These are phyloP conservation scores for Drosophila punjabiensis DNA, from an alignment of 1,140 invertebrate species.

Conservation along the genomic window DNA sequence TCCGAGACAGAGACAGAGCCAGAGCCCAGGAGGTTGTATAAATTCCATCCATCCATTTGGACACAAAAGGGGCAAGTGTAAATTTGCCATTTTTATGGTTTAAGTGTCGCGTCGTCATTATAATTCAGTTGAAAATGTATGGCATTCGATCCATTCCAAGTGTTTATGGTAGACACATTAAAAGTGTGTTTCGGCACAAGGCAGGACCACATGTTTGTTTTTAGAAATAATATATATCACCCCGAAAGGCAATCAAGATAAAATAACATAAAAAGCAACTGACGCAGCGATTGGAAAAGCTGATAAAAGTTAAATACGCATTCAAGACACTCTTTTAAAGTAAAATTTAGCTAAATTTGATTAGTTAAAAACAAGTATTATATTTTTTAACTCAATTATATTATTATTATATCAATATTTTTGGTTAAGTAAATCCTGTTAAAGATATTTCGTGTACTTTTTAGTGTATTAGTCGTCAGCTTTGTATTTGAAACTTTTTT, in stretches of 20 bases:
- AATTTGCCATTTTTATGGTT: conserved; percentile 65
- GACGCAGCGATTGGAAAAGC: background rate
- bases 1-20: conserved; percentile 1
- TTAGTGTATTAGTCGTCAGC: background rate
- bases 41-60: conserved; percentile 39
- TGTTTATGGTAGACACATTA: conserved; percentile 47
- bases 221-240: conserved; percentile 36
- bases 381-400: no score
- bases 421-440: background rate
- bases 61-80: conserved; percentile 34
- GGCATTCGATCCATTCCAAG: conserved; percentile 27
- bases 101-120: conserved; percentile 62
- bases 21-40: conserved; percentile 30
- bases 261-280: conserved; percentile 32
- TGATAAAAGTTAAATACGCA: background rate
- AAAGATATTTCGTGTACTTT: background rate
- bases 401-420: no score
- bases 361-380: background rate
- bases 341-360: background rate
- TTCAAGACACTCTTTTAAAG: background rate
- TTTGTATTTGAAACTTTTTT: no score
- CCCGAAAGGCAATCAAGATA: conserved; percentile 32
- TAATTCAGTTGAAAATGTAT: conserved; percentile 52
- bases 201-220: conserved; percentile 32
- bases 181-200: conserved; percentile 12